Percentiles rank a stretch among this genome's conserved stretches.
These are phyloP conservation scores for Gobio gobio DNA, from an alignment of 2,113 vertebrate genomes.

Conservation along the genomic window DNA sequence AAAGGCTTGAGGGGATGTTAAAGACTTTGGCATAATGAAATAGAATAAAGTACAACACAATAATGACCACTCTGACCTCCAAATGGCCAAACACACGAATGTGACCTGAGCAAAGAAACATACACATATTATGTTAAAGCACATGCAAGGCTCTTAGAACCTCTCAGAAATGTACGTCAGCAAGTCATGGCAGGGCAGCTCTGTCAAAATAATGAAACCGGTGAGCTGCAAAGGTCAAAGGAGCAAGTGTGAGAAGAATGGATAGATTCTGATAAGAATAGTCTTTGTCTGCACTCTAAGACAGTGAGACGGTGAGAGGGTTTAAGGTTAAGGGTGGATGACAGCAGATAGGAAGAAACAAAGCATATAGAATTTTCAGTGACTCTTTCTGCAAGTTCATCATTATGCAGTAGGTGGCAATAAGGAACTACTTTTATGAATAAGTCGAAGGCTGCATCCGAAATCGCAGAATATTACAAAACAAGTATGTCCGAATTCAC, in stretches of 20 bases:
- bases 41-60: conserved; percentile 15
- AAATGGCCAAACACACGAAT: not conserved
- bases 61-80: not conserved
- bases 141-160: not conserved
- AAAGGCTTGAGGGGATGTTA: conserved; percentile 33
- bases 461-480: no score
- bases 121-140: not conserved
- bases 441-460: no score
- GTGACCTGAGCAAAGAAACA: not conserved
- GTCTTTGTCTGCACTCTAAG: conserved; percentile 40
- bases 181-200: conserved; percentile 62
- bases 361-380: no score
- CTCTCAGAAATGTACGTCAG: conserved; percentile 62
- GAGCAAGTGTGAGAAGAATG: conserved; percentile 70
- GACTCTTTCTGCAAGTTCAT: no score
- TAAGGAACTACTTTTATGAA: no score
- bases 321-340: conserved; percentile 1
- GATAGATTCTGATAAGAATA: conserved; percentile 46
- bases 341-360: conserved; percentile 12
- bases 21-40: conserved; percentile 45
- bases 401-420: no score
- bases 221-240: conserved; percentile 70
- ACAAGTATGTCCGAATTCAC: no score
- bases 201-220: conserved; percentile 76
- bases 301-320: not conserved